Evolutionary conservation across 2,888 invertebrate genomes (phyloP).

Genomic region (Drosophila monieri): DNA sequence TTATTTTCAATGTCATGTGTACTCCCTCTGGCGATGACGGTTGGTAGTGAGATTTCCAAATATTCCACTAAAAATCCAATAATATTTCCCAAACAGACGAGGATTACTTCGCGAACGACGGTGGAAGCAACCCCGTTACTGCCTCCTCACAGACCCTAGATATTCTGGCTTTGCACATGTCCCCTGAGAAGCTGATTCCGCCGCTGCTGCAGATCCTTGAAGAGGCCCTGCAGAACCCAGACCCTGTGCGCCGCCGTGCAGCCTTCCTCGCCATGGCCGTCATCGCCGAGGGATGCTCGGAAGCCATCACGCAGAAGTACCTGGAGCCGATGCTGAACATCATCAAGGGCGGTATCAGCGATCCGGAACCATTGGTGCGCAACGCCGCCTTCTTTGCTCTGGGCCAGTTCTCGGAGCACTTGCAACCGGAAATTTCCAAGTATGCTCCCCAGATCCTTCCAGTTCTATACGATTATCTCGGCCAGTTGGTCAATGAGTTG

Average conservation of each 20-base stretch:
- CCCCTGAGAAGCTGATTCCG: conserved; percentile 90
- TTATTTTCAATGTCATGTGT: conserved; percentile 89
- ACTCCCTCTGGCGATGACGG: conserved; percentile 87
- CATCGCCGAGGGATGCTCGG: conserved; percentile 91
- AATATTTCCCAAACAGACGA: conserved; percentile 83
- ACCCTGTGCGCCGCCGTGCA: conserved; percentile 88
- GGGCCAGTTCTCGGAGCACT: conserved; percentile 91
- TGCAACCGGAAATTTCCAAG: conserved; percentile 91
- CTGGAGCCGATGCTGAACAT: conserved; percentile 88
- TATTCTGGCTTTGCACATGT: conserved; percentile 89
- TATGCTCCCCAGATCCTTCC: conserved; percentile 90
- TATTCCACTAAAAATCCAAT: not conserved
- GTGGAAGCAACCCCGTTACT: conserved; percentile 87
- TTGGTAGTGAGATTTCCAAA: conserved; percentile 82
- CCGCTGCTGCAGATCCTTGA: conserved; percentile 88
- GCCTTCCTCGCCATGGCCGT: conserved; percentile 90
- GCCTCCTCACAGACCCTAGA: conserved; percentile 91
- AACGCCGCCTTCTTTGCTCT: conserved; percentile 91
- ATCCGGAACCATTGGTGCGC: conserved; percentile 87
- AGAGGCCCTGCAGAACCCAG: conserved; percentile 86
- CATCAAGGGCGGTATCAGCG: conserved; percentile 89
- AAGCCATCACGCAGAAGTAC: conserved; percentile 89
- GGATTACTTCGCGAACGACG: conserved; percentile 87
- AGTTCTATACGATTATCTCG: conserved; percentile 88
- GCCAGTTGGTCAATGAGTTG: conserved; percentile 86